Evolutionary conservation across 2,113 vertebrate species (phyloP).

Genomic region (Laticauda laticaudata): DNA sequence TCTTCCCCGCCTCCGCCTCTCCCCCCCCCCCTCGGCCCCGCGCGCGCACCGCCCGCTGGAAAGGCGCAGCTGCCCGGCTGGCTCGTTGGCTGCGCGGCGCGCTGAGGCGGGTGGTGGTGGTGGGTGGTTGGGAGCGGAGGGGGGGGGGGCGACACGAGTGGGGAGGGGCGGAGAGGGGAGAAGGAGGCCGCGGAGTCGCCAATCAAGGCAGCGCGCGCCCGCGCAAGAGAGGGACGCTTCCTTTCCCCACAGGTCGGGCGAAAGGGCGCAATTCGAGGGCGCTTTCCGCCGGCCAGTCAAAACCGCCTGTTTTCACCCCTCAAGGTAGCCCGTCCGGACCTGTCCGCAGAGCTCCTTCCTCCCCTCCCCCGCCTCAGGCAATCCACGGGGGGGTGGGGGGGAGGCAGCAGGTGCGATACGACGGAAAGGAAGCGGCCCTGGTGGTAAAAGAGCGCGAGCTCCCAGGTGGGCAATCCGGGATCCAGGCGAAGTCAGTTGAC

Average conservation of each 20-base stretch:
- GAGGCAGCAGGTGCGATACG: neutral
- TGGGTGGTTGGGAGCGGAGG: too few species aligned
- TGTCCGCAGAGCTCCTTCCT: neutral
- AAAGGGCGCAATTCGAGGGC: too few species aligned
- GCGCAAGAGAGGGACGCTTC: too few species aligned
- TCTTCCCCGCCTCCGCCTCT: neutral
- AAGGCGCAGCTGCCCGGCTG: neutral
- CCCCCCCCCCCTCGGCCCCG: too few species aligned
- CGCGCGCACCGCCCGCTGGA: neutral
- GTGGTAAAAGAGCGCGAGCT: too few species aligned
- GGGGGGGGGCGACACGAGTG: neutral
- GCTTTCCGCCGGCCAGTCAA: neutral
- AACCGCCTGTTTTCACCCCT: neutral
- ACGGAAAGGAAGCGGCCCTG: too few species aligned
- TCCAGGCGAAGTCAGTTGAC: too few species aligned
- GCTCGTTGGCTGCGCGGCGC: conserved; percentile 15
- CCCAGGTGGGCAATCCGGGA: too few species aligned
- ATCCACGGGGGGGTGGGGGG: too few species aligned
- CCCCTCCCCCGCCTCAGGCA: too few species aligned
- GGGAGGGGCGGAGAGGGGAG: neutral
- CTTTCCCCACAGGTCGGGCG: neutral
- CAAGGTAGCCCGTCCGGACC: neutral
- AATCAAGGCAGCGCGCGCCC: neutral
- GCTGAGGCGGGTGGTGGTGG: too few species aligned
- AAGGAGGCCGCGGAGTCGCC: neutral